These are phyloP conservation scores for Lethenteron reissneri DNA, from an alignment of 2,113 vertebrate species.

Conservation along the genomic window DNA sequence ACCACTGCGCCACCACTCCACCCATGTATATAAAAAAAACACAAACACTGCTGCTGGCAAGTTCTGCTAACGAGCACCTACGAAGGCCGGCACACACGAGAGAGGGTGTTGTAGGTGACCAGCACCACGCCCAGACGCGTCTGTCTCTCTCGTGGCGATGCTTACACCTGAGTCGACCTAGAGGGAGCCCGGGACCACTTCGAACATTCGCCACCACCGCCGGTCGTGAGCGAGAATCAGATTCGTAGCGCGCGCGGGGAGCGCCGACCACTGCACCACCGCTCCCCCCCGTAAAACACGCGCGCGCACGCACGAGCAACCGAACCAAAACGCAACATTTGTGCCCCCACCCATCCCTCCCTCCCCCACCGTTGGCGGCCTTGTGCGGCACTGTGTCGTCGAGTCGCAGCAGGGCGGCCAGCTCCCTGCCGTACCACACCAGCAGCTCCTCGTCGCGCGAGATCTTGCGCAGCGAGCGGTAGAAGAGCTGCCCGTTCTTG, in stretches of 20 bases:
- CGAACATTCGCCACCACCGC: no score
- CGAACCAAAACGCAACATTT: background rate
- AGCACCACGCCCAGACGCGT: no score
- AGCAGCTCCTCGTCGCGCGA: constrained; percentile 44
- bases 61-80: no score
- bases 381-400: constrained; percentile 19
- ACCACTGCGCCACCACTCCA: no score
- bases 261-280: background rate
- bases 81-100: no score
- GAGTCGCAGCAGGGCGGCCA: constrained; percentile 45
- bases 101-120: no score
- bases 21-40: no score
- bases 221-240: background rate
- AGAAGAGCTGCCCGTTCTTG: constrained; percentile 86
- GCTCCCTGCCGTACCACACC: constrained; percentile 53
- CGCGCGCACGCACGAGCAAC: background rate
- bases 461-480: constrained; percentile 36
- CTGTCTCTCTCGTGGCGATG: no score
- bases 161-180: no score
- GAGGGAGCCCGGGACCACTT: no score
- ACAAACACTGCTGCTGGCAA: no score
- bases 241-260: background rate
- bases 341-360: no score
- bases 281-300: background rate
- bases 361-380: background rate